Base-by-base conservation (phyloP, 2,797 vertebrate species). In the Falco concolor region DNA sequence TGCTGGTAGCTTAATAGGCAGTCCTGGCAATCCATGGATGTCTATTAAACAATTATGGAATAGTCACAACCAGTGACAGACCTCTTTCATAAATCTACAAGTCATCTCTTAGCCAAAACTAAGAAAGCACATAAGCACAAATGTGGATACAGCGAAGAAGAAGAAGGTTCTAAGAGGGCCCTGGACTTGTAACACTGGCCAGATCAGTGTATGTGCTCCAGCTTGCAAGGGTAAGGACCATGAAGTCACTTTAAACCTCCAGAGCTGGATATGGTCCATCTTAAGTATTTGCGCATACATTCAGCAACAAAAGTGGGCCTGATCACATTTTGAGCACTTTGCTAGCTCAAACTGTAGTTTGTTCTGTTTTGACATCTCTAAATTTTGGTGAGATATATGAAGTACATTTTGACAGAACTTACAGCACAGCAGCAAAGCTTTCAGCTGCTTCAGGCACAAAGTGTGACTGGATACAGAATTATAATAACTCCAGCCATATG, bases 171-270 rank as follows among this genome's bases (percentile, higher is more conserved):
- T 47, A 49, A 38, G 34, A 81, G 22, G 9, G 14, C 10, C 6
- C 15, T 56, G 40, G 24, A 36, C 49, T 70, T 86, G 67, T 56
- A 70, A 67, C 53, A 36, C 5, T 42, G 25, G 11, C 8, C 28
- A 56, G 10, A 52, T 53, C 40, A 72, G 10, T 25, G 7, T 32
- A 34, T 0, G 0, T 38, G 32, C 40, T 87, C 27, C n/a, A 64
- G 84, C 12, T n/a, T 49, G 24, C 36, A 65, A 53, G n/a, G 9
- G 10, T 21, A 68, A 21, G 9, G 54, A 57, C 44, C 30, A 50
- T 45, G 34, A 73, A 89, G 23, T 53, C 22, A 67, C 13, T 0
- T 36, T 38, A 84, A 74, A 78, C 42, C 30, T 56, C 15, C 13
- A 52, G 59, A 84, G 63, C 9, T 75, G 25, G 8, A 20, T 17